Conservation (phyloP, 2,888 invertebrate genomes). For the Conops quadrifasciatus region DNA sequence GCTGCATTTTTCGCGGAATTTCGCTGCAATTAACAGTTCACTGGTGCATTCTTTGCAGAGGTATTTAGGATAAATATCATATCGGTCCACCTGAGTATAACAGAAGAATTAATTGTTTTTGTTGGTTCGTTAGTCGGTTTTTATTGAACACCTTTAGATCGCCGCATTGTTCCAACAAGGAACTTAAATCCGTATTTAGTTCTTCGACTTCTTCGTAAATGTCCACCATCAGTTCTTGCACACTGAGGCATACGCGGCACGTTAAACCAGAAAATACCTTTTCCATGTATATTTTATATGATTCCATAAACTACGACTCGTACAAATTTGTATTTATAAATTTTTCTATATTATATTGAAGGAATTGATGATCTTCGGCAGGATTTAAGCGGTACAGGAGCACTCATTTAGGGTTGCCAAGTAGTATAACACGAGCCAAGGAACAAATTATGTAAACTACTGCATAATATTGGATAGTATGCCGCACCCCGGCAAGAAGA, state of each 20-base stretch:
- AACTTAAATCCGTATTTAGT: conserved; percentile 53
- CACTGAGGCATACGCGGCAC: conserved; percentile 58
- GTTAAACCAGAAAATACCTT: conserved; percentile 48
- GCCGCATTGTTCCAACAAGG: conserved; percentile 54
- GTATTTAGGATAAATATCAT: conserved; percentile 55
- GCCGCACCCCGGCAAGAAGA: too few species aligned
- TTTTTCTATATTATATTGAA: too few species aligned
- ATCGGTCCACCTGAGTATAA: conserved; percentile 49
- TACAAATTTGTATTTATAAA: too few species aligned
- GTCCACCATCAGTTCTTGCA: conserved; percentile 56
- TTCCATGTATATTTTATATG: conserved; percentile 43
- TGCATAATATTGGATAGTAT: too few species aligned
- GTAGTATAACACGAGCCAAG: too few species aligned
- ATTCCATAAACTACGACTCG: too few species aligned
- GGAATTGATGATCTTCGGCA: too few species aligned
- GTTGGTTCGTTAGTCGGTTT: background rate
- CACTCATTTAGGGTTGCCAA: too few species aligned
- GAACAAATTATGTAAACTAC: too few species aligned
- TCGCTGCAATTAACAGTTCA: conserved; percentile 57
- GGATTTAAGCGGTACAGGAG: too few species aligned
- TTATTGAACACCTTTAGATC: conserved; percentile 45
- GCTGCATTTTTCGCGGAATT: conserved; percentile 59
- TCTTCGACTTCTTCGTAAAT: conserved; percentile 59
- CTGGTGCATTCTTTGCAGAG: conserved; percentile 60
- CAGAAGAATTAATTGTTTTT: background rate